These are phyloP conservation scores for Portunus trituberculatus DNA, from an alignment of 1,140 invertebrate species.

Conservation along the genomic window DNA sequence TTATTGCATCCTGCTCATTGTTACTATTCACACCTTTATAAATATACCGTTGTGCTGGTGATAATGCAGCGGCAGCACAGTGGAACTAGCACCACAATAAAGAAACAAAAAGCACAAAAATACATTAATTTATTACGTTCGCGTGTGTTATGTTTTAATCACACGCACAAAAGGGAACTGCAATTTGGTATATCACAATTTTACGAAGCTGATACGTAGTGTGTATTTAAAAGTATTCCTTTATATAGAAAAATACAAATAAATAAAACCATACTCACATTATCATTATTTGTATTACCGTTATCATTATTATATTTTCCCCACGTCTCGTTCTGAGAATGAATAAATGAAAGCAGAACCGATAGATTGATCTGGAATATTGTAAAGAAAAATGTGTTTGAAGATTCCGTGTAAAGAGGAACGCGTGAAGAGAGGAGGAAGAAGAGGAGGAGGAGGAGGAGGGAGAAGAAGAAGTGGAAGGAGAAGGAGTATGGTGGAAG, in stretches of 20 bases:
- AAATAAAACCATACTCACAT: too few relatives aligned
- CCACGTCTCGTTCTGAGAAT: too few relatives aligned
- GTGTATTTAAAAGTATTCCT: too few relatives aligned
- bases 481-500: background rate
- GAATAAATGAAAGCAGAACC: too few relatives aligned
- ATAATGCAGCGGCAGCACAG: background rate
- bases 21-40: too few relatives aligned
- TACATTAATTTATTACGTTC: background rate
- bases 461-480: background rate
- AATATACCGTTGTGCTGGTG: background rate
- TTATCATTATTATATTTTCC: too few relatives aligned
- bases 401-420: background rate
- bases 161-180: background rate
- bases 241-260: too few relatives aligned
- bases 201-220: too few relatives aligned
- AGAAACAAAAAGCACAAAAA: background rate
- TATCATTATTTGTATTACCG: too few relatives aligned
- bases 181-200: background rate
- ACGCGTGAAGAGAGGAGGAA: background rate
- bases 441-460: background rate
- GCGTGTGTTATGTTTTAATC: background rate
- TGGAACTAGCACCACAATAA: background rate
- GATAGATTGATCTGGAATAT: background rate
- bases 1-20: too few relatives aligned
- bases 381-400: conserved; percentile 2